Conservation (phyloP, 1,140 invertebrate species). For the Limonius californicus region DNA sequence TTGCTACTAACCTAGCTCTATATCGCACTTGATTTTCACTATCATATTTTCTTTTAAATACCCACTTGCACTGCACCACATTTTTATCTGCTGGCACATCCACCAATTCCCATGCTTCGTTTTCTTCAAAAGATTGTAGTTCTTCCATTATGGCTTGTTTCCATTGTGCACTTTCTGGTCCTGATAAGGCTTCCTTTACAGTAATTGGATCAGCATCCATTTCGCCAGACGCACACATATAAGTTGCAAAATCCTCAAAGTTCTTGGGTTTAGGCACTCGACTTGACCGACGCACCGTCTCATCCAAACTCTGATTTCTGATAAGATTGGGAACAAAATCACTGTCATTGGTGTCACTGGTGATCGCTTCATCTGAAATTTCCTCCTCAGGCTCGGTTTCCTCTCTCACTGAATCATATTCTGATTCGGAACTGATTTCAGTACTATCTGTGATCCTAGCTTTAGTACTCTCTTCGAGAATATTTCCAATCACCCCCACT, state of each 20-base stretch:
- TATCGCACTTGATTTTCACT: no score
- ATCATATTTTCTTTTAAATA: no score
- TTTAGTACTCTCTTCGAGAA: background rate
- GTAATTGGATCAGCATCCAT: slow-evolving; percentile 18
- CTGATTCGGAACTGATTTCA: background rate
- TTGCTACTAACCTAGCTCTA: no score
- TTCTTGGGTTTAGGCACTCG: slow-evolving; percentile 22
- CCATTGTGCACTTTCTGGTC: slow-evolving; percentile 35
- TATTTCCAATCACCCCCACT: slow-evolving; percentile 33
- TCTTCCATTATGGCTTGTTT: slow-evolving; percentile 34
- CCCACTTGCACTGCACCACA: no score
- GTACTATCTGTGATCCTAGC: background rate
- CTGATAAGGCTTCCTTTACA: slow-evolving; percentile 24
- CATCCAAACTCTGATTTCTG: no score
- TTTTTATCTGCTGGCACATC: no score
- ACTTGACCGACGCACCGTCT: slow-evolving; percentile 20
- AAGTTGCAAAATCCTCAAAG: slow-evolving; percentile 27
- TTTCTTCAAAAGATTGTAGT: no score
- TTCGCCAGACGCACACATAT: slow-evolving; percentile 10
- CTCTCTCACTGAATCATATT: background rate
- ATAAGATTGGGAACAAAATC: no score
- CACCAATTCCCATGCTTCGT: no score
- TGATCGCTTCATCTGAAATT: background rate
- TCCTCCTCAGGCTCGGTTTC: no score
- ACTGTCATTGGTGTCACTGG: no score